Evolutionary conservation across 2,797 vertebrate species (phyloP).

Genomic region (Spinus olivaceus): DNA sequence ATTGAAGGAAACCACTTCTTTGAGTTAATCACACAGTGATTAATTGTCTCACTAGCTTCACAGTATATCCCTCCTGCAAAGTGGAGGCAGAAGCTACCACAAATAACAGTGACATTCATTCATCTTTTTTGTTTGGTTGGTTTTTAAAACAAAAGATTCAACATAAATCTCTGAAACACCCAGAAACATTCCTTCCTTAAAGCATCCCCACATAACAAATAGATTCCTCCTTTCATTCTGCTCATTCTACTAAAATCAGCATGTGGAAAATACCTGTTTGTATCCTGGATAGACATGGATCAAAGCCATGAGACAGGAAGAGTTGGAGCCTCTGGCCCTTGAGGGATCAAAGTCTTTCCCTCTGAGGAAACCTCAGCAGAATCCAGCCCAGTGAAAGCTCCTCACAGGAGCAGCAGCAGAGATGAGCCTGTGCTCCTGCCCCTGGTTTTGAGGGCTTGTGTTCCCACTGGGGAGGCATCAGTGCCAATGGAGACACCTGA

Average conservation of each 20-base stretch:
- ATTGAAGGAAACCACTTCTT: background rate
- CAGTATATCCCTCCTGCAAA: background rate
- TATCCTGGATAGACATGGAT: rapidly evolving
- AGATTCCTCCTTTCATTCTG: background rate
- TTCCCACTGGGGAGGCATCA: background rate
- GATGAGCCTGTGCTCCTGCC: rapidly evolving
- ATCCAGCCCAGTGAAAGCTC: rapidly evolving
- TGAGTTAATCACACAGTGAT: background rate
- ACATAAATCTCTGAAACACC: background rate
- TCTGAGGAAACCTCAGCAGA: background rate
- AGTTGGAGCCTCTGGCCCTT: background rate
- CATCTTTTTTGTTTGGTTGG: background rate
- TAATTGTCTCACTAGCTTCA: rapidly evolving
- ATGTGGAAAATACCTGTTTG: rapidly evolving
- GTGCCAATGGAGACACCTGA: background rate
- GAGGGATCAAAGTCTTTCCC: rapidly evolving
- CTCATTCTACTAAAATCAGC: background rate
- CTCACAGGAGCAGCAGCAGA: rapidly evolving
- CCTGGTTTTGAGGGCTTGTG: background rate
- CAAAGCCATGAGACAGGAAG: background rate
- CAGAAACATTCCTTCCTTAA: background rate
- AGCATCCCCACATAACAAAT: background rate
- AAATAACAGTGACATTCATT: background rate
- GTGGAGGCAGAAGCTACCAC: background rate
- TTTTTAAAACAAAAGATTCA: background rate